Evolutionary conservation across 2,797 vertebrate species (phyloP), one percentile per base, ranked within the genome.

Genomic region (Odontamblyopus rebecca): DNA sequence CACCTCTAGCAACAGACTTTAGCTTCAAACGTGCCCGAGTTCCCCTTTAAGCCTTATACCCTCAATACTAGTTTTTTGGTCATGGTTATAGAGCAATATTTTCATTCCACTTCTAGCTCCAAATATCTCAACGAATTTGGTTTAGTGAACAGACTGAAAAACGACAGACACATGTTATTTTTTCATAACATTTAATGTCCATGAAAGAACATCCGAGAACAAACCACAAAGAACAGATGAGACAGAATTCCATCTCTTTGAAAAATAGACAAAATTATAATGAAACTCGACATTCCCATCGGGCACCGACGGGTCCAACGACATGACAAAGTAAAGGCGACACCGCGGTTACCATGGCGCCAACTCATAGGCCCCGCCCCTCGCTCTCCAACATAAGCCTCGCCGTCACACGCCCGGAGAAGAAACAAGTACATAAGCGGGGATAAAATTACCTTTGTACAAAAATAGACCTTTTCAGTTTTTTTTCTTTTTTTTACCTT

Each of bases 391-490:
- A 60, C 57, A 29, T 13, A 59, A 59, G 57, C 57, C 92, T 86
- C 89, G 86, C 88, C 85, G 91, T 89, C 92, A 92, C 89, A 88
- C 41, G 88, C 85, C 89, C 92, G 93, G 91, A 91, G 92, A 92
- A 91, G 85, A 89, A 84, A 88, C 88, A 91, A 90, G 88, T 91
- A 93, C 87, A 93, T 92, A 95, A 88, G 89, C 88, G 88, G 94
- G 94, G 96, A 96, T 96, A 97, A 96, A 97, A 96, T 96, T 95
- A 96, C 95, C 95, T 96, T 95, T 97, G 95, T 98, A 98, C 96
- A 99, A 99, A 99, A 98, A 99, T 98, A 99, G 95, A 99, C 95
- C 90, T 93, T 94, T 91, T 92, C 94, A 92, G 86, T 86, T 79
- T 91, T 91, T 90, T 89, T 89, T 16, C 8, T 32, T 23, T 88